A percentile compares a stretch with the other conserved stretches of the same genome.
Conservation (phyloP, 2,113 vertebrate species). For the Sorex fumeus region DNA sequence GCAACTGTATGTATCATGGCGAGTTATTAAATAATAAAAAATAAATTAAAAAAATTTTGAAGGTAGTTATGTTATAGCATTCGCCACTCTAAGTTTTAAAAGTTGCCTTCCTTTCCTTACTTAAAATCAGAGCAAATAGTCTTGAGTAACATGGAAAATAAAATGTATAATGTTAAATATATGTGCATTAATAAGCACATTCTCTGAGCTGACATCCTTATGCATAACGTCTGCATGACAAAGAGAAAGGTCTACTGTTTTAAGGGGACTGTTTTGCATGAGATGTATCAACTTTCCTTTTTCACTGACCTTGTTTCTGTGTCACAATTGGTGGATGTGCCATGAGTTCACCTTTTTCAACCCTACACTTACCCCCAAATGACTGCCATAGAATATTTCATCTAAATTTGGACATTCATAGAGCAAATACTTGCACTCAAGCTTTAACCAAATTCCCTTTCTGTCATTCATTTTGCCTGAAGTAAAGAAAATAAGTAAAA, state of each 20-base stretch:
- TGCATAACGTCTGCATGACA: neutral
- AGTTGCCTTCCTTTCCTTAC: neutral
- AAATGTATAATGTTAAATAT: neutral
- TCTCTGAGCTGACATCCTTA: neutral
- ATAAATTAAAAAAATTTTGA: neutral
- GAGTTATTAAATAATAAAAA: too few species aligned
- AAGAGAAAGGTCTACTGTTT: slow-evolving; percentile 48
- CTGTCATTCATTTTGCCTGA: neutral
- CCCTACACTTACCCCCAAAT: slow-evolving; percentile 50
- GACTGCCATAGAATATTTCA: slow-evolving; percentile 73
- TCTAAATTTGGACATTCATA: slow-evolving; percentile 68
- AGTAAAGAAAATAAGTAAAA: neutral
- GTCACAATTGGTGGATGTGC: slow-evolving; percentile 65
- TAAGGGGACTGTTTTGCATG: slow-evolving; percentile 48
- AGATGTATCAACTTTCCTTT: slow-evolving; percentile 32
- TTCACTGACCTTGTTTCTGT: slow-evolving; percentile 66
- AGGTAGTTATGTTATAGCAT: neutral
- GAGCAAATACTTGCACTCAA: slow-evolving; percentile 61
- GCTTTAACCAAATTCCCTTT: slow-evolving; percentile 36
- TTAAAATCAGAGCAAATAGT: neutral
- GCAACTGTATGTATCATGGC: too few species aligned
- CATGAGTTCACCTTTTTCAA: slow-evolving; percentile 59
- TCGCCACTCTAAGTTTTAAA: neutral
- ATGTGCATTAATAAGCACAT: neutral
- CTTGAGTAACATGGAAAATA: neutral